A percentile compares a stretch with the other conserved stretches of the same genome.
Evolutionary conservation across 2,797 vertebrate genomes (phyloP).

Genomic region (Sphaeramia orbicularis): DNA sequence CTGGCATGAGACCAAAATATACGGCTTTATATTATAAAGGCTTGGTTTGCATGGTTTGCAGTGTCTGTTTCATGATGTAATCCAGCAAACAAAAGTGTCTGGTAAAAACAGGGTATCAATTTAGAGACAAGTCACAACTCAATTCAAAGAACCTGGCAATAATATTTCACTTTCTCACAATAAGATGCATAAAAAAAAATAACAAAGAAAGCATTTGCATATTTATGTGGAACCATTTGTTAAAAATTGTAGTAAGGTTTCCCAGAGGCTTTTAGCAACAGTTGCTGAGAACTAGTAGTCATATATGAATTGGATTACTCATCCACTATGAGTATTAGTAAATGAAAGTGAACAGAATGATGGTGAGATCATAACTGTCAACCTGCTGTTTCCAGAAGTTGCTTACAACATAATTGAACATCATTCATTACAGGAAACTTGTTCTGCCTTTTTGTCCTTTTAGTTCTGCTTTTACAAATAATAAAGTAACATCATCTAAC

Average conservation of each 20-base stretch:
- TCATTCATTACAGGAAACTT: constrained; percentile 17
- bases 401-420: constrained; percentile 19
- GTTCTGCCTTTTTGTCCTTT: constrained; percentile 4
- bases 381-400: constrained; percentile 13
- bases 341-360: constrained; percentile 60
- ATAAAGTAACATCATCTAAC: constrained; percentile 1
- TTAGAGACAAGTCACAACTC: not conserved
- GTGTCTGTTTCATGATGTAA: constrained; percentile 15
- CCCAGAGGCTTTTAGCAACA: constrained; percentile 44
- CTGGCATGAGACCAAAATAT: constrained; percentile 62
- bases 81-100: constrained; percentile 6
- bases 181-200: constrained; percentile 12
- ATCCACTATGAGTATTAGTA: constrained; percentile 62
- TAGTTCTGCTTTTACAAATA: constrained; percentile 18
- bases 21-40: constrained; percentile 57
- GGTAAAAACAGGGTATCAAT: constrained; percentile 13
- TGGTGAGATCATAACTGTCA: constrained; percentile 44
- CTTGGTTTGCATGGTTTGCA: not conserved
- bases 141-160: not conserved
- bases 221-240: constrained; percentile 37
- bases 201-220: constrained; percentile 48
- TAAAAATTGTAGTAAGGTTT: constrained; percentile 40
- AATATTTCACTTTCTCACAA: constrained; percentile 6
- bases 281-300: constrained; percentile 54
- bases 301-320: constrained; percentile 62